phyloP scores from a whole-genome alignment of 2,888 invertebrate species.

The Drosophila maculinotata region DNA sequence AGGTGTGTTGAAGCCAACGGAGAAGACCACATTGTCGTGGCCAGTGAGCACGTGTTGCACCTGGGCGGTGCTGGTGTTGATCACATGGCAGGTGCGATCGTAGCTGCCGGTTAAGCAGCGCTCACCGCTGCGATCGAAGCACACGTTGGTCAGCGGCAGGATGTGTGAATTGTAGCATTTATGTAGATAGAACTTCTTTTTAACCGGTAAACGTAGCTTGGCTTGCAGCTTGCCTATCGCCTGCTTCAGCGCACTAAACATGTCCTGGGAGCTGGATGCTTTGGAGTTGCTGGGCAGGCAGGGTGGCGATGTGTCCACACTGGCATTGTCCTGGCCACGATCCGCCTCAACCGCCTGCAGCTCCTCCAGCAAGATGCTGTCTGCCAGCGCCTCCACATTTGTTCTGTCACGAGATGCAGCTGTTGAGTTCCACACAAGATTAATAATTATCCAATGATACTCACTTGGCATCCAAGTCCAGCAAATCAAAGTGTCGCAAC shows the following conservation, averaged over 20 bases:
- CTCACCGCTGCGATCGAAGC: constrained; percentile 89
- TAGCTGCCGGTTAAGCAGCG: constrained; percentile 94
- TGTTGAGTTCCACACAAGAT: neutral
- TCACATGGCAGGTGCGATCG: constrained; percentile 93
- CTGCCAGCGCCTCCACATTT: constrained; percentile 63
- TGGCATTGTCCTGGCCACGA: neutral
- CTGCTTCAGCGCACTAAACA: constrained; percentile 86
- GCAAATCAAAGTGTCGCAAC: constrained; percentile 88
- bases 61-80: constrained; percentile 90
- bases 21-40: constrained; percentile 93
- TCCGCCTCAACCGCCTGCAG: constrained; percentile 43
- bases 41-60: constrained; percentile 90
- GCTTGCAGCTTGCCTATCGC: constrained; percentile 88
- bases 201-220: constrained; percentile 87
- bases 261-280: constrained; percentile 51
- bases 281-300: constrained; percentile 33
- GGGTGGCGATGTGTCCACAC: neutral
- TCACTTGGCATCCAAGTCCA: constrained; percentile 88
- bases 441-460: constrained; percentile 60
- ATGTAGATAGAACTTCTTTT: constrained; percentile 89
- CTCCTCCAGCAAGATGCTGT: constrained; percentile 59
- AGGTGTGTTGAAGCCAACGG: constrained; percentile 92
- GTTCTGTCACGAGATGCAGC: constrained; percentile 31
- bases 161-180: constrained; percentile 88
- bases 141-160: constrained; percentile 90